Base-by-base conservation (phyloP, 2,888 invertebrate genomes). In the Drosophila leonis region DNA sequence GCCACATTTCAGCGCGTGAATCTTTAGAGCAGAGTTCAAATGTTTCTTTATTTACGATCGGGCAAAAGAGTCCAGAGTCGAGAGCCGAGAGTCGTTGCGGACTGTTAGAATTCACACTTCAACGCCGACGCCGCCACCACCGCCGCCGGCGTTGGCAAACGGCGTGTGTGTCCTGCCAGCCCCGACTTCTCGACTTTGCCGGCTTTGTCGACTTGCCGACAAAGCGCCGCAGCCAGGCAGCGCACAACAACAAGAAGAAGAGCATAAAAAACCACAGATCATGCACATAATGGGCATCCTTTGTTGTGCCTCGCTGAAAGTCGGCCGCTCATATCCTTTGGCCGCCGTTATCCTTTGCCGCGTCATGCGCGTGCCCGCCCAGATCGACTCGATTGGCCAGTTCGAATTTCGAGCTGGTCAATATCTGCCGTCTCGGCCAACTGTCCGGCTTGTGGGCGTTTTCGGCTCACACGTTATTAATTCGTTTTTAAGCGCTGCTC, bases 31-130 rank as follows among this genome's bases (percentile, higher is more conserved):
- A 59, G 46, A 33, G 33, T 42, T 65, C 65, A 72, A 80, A 85
- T 71, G 65, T 74, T 85, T 80, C 85, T 85, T 88, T 88, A 85
- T 83, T 85, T 83, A 85, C 83, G 88, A 88, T 65, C 55, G 18
- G 31, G 1, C 29, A 29, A 18, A 66, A 59, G 57, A 71, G 65
- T 54, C 72, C 62, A 64, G 54, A 67, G 64, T 54, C 72, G n/a
- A 39, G 54, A 39, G 54, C 29, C 10, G 67, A 64, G 56, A 67
- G 59, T 68, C 78, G 78, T 74, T 62, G 82, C 77, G 85, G 89
- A 68, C 86, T 90, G 86, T 90, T 90, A 90, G 88, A 86, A 90
- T 86, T 86, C 86, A 86, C 86, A 86, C 86, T 79, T 90, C 85
- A 77, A 75, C 89, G 80, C 65, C 72, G 24, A 5, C 37, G 37